Evolutionary conservation across 2,888 invertebrate genomes (phyloP).

Genomic region (Drosophila ezoana): DNA sequence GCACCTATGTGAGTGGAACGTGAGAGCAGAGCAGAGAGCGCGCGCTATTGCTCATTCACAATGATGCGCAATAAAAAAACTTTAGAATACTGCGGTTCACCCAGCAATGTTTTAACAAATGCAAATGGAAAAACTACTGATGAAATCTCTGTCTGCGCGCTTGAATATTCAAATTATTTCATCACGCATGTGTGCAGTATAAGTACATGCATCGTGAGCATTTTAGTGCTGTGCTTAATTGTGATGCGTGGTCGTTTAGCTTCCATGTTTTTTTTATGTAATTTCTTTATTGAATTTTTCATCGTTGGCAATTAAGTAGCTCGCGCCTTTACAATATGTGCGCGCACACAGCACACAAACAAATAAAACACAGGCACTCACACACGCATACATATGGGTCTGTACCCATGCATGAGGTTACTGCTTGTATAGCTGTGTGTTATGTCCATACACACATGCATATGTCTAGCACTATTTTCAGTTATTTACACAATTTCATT

Average conservation of each 20-base stretch:
- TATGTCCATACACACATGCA: conserved; percentile 37
- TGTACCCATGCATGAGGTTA: conserved; percentile 35
- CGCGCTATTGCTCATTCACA: conserved; percentile 70
- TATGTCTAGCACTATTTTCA: conserved; percentile 68
- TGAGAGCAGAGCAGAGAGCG: conserved; percentile 40
- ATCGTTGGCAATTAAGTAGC: conserved; percentile 61
- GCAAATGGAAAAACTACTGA: conserved; percentile 62
- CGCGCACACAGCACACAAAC: conserved; percentile 53
- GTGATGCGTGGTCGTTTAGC: conserved; percentile 21
- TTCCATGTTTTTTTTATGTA: conserved; percentile 62
- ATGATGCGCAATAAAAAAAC: conserved; percentile 75
- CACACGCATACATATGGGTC: conserved; percentile 29
- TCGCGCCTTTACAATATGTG: conserved; percentile 70
- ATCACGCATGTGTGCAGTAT: conserved; percentile 11
- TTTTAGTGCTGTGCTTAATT: conserved; percentile 5
- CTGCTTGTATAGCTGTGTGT: conserved; percentile 34
- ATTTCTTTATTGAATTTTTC: conserved; percentile 70
- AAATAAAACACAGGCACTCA: conserved; percentile 33
- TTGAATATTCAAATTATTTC: conserved; percentile 50
- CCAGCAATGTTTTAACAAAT: conserved; percentile 37
- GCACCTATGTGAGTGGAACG: conserved; percentile 31
- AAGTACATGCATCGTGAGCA: conserved; percentile 1
- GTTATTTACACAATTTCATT: conserved; percentile 72
- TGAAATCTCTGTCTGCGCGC: conserved; percentile 50
- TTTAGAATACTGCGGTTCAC: conserved; percentile 47